Base-by-base conservation (phyloP, 2,888 invertebrate genomes). In the Tenthredo amoena region DNA sequence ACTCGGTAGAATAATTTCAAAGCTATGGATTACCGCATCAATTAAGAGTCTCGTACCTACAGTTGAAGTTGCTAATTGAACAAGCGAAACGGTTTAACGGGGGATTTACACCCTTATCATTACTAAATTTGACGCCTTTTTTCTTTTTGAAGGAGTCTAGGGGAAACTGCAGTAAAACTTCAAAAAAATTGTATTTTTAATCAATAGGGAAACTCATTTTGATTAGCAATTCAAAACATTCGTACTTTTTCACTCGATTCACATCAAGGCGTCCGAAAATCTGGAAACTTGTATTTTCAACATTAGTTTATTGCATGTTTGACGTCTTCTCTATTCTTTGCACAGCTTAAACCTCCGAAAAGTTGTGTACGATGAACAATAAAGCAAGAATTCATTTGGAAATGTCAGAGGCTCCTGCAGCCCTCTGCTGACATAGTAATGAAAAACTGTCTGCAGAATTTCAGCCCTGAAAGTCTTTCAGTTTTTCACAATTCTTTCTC, bases 1-100 rank as follows among this genome's bases (percentile, higher is more conserved):
- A 18, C 34, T 68, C 68, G 34, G 34, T 34, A 12, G 7, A 68
- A 68, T 21, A 74, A 40, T 74, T 43, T 74, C 74, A 74, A 74
- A 74, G 74, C 40, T n/a, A 74, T 74, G 74, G 74, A 74, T 74
- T 74, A 74, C 74, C 43, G 21, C 74, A 74, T 74, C 74, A 74
- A 43, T 74, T 74, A 34, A 40, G 21, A 40, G 21, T 12, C 40
- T 43, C 43, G 43, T 74, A 21, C 37, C 15, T 68, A 68, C 68
- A 68, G 68, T 34, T 68, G 26, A 34, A 68, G 34, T 34, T 34
- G 18, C 68, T 68, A 68, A 68, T 68, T 68, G 68, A 68, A 68
- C 68, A 34, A 34, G 68, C 12, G 18, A 34, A 68, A 68, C 34
- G 31, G 31, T 68, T 68, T 34, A 68, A 68, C 9, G 18, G 68